Conservation (phyloP, 1,140 invertebrate genomes). For the Drosophila watanabei region DNA sequence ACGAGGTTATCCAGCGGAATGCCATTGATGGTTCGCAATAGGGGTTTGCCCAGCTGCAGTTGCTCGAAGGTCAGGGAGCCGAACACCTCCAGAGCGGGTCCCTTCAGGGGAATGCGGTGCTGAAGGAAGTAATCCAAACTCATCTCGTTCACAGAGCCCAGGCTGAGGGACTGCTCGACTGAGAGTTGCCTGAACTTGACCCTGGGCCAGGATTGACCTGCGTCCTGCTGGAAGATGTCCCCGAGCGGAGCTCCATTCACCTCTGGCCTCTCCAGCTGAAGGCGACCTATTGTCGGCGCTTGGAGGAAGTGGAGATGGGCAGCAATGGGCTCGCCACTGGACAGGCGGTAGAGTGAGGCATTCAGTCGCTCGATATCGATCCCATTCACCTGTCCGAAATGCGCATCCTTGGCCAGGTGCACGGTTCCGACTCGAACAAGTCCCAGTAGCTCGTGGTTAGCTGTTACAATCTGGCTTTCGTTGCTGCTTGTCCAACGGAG, state of each 20-base stretch:
- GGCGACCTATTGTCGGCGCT: slow-evolving; percentile 22
- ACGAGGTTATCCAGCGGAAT: slow-evolving; percentile 63
- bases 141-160: slow-evolving; percentile 65
- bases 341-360: slow-evolving; percentile 67
- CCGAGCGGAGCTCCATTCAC: slow-evolving; percentile 49
- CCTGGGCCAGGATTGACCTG: slow-evolving; percentile 36
- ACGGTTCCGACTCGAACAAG: neutral
- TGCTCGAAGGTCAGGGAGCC: slow-evolving; percentile 70
- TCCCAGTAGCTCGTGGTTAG: slow-evolving; percentile 27
- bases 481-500: slow-evolving; percentile 11
- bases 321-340: slow-evolving; percentile 50
- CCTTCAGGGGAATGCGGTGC: slow-evolving; percentile 57
- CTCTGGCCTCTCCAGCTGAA: slow-evolving; percentile 28
- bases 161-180: slow-evolving; percentile 30
- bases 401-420: slow-evolving; percentile 12
- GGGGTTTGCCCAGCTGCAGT: slow-evolving; percentile 43
- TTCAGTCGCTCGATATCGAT: slow-evolving; percentile 68
- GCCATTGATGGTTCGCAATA: slow-evolving; percentile 64
- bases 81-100: slow-evolving; percentile 59
- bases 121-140: slow-evolving; percentile 65
- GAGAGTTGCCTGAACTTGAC: slow-evolving; percentile 31
- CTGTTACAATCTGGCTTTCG: slow-evolving; percentile 30
- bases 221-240: slow-evolving; percentile 35
- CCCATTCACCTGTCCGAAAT: slow-evolving; percentile 53
- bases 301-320: slow-evolving; percentile 51